These are phyloP conservation scores for Euplagia quadripunctaria DNA, from an alignment of 2,888 invertebrate genomes.

Conservation along the genomic window DNA sequence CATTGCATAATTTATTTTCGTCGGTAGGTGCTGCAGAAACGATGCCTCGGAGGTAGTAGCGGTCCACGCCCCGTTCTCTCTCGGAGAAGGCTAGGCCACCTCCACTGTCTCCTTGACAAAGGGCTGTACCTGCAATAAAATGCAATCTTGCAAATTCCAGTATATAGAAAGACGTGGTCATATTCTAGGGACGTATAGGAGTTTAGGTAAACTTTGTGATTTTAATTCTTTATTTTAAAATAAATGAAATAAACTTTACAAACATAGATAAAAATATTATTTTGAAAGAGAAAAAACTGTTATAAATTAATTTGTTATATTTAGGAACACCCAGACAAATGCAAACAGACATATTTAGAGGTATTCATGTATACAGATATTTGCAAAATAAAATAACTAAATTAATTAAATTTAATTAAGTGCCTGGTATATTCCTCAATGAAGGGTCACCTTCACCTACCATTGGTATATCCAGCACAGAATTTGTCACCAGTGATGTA, in stretches of 20 bases:
- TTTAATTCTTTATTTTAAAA: too few relatives aligned
- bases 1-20: slow-evolving; percentile 7
- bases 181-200: neutral
- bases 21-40: slow-evolving; percentile 56
- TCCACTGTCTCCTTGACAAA: slow-evolving; percentile 73
- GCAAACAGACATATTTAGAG: too few relatives aligned
- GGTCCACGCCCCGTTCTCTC: slow-evolving; percentile 46
- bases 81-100: slow-evolving; percentile 65
- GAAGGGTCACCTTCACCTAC: neutral
- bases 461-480: slow-evolving; percentile 59
- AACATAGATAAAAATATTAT: too few relatives aligned
- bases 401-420: too few relatives aligned
- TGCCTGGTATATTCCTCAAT: too few relatives aligned
- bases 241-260: too few relatives aligned
- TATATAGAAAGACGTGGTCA: neutral
- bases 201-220: neutral
- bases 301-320: too few relatives aligned
- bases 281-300: too few relatives aligned
- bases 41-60: slow-evolving; percentile 67
- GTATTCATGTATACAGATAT: too few relatives aligned
- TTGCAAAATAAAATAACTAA: too few relatives aligned
- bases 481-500: slow-evolving; percentile 68
- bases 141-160: neutral
- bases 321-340: too few relatives aligned
- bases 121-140: slow-evolving; percentile 34